phyloP scores from a whole-genome alignment of 2,113 vertebrate genomes.

The Todiramphus saurophagus region DNA sequence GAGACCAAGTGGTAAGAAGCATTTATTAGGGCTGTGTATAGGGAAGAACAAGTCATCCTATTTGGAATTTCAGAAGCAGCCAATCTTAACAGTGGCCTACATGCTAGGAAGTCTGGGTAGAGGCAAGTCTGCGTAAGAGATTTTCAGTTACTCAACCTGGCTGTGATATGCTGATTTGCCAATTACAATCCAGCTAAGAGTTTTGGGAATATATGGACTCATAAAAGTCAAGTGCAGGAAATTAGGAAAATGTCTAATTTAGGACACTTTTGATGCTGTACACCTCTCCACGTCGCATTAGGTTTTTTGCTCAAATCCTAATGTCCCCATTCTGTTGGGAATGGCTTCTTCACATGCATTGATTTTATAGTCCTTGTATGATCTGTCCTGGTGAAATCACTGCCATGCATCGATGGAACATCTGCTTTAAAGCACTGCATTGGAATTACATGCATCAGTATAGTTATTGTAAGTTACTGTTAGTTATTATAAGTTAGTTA shows the following conservation, averaged over 20 bases:
- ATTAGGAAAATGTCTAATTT: neutral
- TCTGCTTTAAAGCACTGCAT: neutral
- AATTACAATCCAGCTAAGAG: neutral
- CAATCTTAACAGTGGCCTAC: neutral
- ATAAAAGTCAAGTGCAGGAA: neutral
- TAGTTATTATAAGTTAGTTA: neutral
- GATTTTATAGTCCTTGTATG: neutral
- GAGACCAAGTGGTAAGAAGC: rapidly evolving
- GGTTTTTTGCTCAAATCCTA: neutral
- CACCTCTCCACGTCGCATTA: rapidly evolving
- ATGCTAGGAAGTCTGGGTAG: neutral
- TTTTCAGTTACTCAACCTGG: neutral
- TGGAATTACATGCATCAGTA: neutral
- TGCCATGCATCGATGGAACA: neutral
- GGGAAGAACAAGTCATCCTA: neutral
- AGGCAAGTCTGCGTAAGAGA: neutral
- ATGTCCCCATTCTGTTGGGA: neutral
- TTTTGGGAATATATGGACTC: neutral
- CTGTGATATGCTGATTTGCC: neutral
- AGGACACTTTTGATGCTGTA: neutral
- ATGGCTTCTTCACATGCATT: neutral
- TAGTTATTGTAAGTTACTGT: neutral
- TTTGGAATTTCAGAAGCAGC: neutral
- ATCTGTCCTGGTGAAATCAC: neutral
- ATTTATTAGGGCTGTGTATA: neutral